A percentile compares a stretch with the other conserved stretches of the same genome.
These are phyloP conservation scores for Ctenomys sociabilis DNA, from an alignment of 2,113 vertebrate species.

Conservation along the genomic window DNA sequence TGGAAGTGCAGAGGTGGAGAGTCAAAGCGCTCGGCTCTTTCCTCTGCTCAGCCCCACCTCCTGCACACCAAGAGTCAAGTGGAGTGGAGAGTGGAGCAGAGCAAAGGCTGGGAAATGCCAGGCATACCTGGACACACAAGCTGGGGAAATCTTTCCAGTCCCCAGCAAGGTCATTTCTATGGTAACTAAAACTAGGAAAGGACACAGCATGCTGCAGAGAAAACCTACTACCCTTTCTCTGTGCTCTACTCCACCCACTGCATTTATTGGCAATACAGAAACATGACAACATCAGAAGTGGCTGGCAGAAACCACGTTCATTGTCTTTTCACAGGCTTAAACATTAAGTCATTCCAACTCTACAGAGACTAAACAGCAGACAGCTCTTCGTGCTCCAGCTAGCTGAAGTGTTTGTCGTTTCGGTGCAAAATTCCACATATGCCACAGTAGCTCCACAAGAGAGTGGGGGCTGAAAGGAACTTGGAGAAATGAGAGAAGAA, in stretches of 20 bases:
- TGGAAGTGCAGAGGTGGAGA: neutral
- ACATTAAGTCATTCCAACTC: neutral
- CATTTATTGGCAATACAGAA: slow-evolving; percentile 6
- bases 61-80: neutral
- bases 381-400: neutral
- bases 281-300: neutral
- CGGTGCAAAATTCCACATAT: neutral
- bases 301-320: neutral
- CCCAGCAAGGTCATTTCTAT: slow-evolving; percentile 67
- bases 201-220: neutral
- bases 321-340: neutral
- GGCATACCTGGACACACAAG: neutral
- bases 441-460: neutral
- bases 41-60: neutral
- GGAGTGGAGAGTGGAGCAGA: neutral
- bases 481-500: neutral
- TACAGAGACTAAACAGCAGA: neutral
- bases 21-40: neutral
- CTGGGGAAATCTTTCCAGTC: slow-evolving; percentile 52
- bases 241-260: neutral
- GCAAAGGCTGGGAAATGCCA: slow-evolving; percentile 45
- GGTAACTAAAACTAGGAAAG: slow-evolving; percentile 42
- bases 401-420: neutral
- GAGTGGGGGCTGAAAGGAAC: neutral
- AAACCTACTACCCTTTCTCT: slow-evolving; percentile 44